Conservation (phyloP, 2,113 vertebrate genomes). For the Enhydra lutris region DNA sequence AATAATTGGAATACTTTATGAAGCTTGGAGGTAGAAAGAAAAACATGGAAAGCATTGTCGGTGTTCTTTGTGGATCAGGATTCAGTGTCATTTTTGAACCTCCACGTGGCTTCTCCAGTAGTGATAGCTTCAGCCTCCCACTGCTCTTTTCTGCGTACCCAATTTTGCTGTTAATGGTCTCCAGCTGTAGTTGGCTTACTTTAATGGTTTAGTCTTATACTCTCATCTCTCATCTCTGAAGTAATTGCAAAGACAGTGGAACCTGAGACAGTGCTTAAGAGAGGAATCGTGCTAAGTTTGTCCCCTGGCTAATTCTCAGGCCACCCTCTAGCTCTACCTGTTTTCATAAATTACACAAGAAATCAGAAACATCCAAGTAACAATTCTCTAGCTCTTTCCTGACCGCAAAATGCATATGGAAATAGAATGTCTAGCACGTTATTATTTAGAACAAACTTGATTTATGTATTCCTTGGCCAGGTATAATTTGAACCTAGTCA, state of each 20-base stretch:
- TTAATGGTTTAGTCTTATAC: slow-evolving; percentile 7
- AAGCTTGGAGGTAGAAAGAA: neutral
- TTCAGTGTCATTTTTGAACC: neutral
- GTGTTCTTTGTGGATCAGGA: neutral
- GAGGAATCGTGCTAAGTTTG: slow-evolving; percentile 41
- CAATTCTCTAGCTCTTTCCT: neutral
- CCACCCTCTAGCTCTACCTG: slow-evolving; percentile 4
- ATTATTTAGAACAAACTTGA: neutral
- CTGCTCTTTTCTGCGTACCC: slow-evolving; percentile 29
- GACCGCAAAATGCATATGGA: neutral
- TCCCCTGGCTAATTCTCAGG: slow-evolving; percentile 33
- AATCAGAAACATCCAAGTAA: neutral
- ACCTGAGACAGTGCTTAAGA: slow-evolving; percentile 48
- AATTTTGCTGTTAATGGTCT: slow-evolving; percentile 55
- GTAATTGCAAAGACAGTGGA: slow-evolving; percentile 65
- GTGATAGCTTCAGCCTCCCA: neutral
- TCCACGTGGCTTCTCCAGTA: slow-evolving; percentile 17
- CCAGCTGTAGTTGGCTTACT: slow-evolving; percentile 65
- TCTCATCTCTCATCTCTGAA: slow-evolving; percentile 59
- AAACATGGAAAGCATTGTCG: neutral
- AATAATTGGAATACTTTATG: neutral
- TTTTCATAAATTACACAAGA: slow-evolving; percentile 35
- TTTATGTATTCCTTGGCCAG: neutral
- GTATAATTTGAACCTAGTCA: neutral
- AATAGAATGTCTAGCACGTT: neutral